Base-by-base conservation (phyloP, 2,888 invertebrate genomes). In the Xanthia togata region DNA sequence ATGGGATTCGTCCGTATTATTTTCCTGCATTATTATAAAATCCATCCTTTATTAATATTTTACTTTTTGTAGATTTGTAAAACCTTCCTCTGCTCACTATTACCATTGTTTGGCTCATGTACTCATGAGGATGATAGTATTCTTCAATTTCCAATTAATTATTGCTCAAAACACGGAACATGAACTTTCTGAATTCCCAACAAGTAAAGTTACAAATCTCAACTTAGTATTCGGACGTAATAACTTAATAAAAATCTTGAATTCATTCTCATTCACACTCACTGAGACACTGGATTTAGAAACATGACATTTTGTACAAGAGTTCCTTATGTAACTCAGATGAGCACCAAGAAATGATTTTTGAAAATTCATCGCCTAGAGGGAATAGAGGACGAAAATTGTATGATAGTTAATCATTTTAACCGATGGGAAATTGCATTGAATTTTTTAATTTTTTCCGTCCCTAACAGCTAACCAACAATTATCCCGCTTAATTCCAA, bases 401-500 rank as follows among this genome's bases (percentile, higher is more conserved):
- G 20, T 12, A 3, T 44, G 6, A 20, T 20, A 64, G 5, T 26
- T 44, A 5, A 1, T 44, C 0, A 20, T 44, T 64, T 20, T 44
- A 20, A 5, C 20, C 5, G 20, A 44, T 11, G 11, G 20, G 5
- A 20, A 26, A 26, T 41, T 64, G 11, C 4, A 26, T 31, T 53
- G 50, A 9, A 35, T 50, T 23, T 31, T 9, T 23, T 50, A 23
- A 2, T 14, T 50, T 23, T 53, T 23, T 14, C 2, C 6, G 23
- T 26, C 44, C 14, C 4, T 44, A 31, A 44, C 76, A 59, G 20
- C 31, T 38, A 23, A 11, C 20, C 44, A 35, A 47, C 11, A 59
- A 73, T 35, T 35, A 50, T 31, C 57, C 17, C 23, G n/a, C 26
- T 64, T 60, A 71, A 70, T 85, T 72, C 55, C 62, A 82, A 77